Evolutionary conservation across 1,140 invertebrate genomes (phyloP).

Genomic region (Bombus terrestris): DNA sequence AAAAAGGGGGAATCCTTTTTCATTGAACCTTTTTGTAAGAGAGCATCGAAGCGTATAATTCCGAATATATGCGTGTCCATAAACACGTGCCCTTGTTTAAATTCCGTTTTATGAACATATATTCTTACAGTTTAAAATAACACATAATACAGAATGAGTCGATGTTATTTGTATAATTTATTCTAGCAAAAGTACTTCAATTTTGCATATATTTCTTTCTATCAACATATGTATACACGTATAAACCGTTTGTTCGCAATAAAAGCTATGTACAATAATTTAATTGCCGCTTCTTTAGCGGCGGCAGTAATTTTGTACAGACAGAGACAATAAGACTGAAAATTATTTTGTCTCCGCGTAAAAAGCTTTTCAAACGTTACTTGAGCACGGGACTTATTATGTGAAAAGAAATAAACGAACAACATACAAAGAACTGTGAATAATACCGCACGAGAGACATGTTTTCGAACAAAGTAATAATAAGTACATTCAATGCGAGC

Average conservation of each 20-base stretch:
- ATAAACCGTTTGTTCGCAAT: conserved; percentile 27
- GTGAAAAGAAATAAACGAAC: background rate
- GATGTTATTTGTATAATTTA: conserved; percentile 37
- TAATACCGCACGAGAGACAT: background rate
- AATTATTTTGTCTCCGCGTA: background rate
- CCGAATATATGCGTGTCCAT: conserved; percentile 1
- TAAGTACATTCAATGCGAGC: conserved; percentile 55
- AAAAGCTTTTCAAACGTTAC: background rate
- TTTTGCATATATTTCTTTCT: conserved; percentile 15
- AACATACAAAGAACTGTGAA: background rate
- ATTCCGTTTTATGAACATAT: conserved; percentile 6
- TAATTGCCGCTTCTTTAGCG: conserved; percentile 5
- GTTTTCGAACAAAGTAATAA: conserved; percentile 31
- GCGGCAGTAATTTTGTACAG: conserved; percentile 29
- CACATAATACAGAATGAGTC: background rate
- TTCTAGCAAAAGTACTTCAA: conserved; percentile 33
- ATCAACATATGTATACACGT: conserved; percentile 1
- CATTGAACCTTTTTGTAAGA: background rate
- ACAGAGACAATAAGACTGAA: background rate
- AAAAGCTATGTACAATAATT: conserved; percentile 36
- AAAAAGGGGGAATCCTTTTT: background rate
- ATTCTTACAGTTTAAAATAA: background rate
- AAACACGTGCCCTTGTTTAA: conserved; percentile 19
- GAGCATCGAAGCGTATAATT: background rate
- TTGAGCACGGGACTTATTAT: conserved; percentile 18